Percentiles rank a stretch among this genome's conserved stretches.
Conservation (phyloP, 2,113 vertebrate species). For the Girardinichthys multiradiatus region DNA sequence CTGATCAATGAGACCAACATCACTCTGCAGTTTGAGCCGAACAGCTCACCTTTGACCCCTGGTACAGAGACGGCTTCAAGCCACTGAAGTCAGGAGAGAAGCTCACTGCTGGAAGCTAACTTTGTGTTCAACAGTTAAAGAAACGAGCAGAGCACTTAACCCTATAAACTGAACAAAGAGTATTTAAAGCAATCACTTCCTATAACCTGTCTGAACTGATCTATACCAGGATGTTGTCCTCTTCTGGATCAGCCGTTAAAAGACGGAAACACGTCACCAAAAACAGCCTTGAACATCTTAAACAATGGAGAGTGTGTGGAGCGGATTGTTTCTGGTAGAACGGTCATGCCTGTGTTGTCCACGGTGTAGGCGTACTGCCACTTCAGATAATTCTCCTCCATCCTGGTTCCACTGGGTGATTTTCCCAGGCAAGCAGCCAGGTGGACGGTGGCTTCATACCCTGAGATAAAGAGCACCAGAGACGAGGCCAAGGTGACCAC, state of each 20-base stretch:
- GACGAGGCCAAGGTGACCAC: background rate
- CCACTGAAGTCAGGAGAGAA: no score
- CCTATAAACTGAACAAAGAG: no score
- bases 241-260: background rate
- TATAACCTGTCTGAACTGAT: background rate
- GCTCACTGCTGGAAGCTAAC: no score
- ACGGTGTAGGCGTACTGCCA: background rate
- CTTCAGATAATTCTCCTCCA: background rate
- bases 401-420: fast-evolving
- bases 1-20: no score
- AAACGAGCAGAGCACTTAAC: no score
- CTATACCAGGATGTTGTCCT: background rate
- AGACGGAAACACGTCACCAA: background rate
- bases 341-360: background rate
- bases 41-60: no score
- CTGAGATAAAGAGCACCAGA: background rate
- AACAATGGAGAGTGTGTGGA: background rate
- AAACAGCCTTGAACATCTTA: background rate
- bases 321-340: background rate
- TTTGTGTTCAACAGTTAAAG: no score
- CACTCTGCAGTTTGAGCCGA: no score
- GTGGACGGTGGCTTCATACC: background rate
- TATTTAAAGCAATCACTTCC: no score
- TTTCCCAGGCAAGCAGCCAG: slow-evolving; percentile 2
- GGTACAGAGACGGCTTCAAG: no score